These are phyloP conservation scores for Hemiscyllium ocellatum DNA, from an alignment of 2,113 vertebrate genomes.

Conservation along the genomic window DNA sequence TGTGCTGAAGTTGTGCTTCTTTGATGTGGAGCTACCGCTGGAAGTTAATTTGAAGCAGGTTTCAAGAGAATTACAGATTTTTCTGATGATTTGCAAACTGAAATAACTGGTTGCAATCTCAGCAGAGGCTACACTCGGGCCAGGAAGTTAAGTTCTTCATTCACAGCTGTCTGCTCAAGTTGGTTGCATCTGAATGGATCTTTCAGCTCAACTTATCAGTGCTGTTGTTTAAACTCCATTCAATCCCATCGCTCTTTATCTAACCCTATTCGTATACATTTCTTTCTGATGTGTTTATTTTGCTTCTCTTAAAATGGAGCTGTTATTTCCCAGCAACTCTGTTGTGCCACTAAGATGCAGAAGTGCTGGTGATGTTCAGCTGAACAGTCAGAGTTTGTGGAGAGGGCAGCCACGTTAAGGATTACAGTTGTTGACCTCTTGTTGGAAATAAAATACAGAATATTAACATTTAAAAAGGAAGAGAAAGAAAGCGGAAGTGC, in stretches of 20 bases:
- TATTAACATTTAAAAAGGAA: no score
- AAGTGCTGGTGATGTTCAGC: not conserved
- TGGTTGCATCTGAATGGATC: not conserved
- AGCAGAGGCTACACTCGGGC: not conserved
- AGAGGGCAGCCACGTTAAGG: not conserved
- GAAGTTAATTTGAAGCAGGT: not conserved
- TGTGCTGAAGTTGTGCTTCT: not conserved
- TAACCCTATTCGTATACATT: not conserved
- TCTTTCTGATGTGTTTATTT: not conserved
- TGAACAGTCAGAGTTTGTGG: not conserved
- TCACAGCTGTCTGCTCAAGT: not conserved
- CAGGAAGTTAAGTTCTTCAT: no score
- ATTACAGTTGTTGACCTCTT: not conserved
- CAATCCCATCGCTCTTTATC: not conserved
- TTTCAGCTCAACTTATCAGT: not conserved
- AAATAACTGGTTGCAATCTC: not conserved
- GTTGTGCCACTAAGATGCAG: no score
- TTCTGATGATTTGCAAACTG: not conserved
- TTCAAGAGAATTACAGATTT: not conserved
- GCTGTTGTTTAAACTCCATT: not conserved
- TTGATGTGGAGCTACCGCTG: not conserved
- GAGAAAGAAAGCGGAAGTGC: no score
- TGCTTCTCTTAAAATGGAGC: not conserved
- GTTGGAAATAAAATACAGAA: no score
- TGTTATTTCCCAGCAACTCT: no score